Percentiles rank a stretch among this genome's conserved stretches.
These are phyloP conservation scores for Octodon degus DNA, from an alignment of 2,113 vertebrate species.

Conservation along the genomic window DNA sequence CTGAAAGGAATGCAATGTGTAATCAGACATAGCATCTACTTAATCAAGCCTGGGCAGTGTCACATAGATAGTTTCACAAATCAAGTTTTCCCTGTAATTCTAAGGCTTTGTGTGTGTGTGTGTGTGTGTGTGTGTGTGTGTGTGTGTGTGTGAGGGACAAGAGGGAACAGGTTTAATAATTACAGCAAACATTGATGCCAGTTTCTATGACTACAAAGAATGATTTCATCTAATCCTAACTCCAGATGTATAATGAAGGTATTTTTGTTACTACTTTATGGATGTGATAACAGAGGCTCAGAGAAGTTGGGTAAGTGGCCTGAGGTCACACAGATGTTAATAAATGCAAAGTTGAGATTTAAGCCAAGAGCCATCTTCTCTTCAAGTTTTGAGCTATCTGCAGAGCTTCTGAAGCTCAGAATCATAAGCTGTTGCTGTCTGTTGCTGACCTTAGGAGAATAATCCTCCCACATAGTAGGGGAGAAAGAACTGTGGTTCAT, in stretches of 20 bases:
- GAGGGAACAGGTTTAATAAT: conserved; percentile 66
- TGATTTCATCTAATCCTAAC: conserved; percentile 72
- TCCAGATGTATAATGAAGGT: conserved; percentile 52
- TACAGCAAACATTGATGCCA: conserved; percentile 57
- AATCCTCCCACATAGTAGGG: not conserved
- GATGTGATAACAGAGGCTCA: conserved; percentile 56
- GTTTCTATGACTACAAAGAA: conserved; percentile 56
- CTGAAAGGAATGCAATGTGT: not conserved
- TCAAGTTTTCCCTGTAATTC: conserved; percentile 5
- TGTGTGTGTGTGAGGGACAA: conserved; percentile 46
- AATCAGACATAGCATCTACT: not conserved
- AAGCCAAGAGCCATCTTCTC: conserved; percentile 33
- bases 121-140: not conserved
- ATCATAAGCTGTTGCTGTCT: conserved; percentile 14
- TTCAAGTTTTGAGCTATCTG: conserved; percentile 25
- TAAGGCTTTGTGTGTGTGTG: conserved; percentile 17
- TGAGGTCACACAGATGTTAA: conserved; percentile 66
- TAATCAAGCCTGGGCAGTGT: not conserved
- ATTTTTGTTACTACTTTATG: conserved; percentile 59
- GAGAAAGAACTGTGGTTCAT: conserved; percentile 46
- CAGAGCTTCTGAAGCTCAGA: conserved; percentile 23
- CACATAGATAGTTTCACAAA: conserved; percentile 43
- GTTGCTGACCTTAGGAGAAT: conserved; percentile 9
- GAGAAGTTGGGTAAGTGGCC: conserved; percentile 64
- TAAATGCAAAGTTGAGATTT: conserved; percentile 41